These are phyloP conservation scores for Noctua comes DNA, from an alignment of 2,888 invertebrate species.

Conservation along the genomic window DNA sequence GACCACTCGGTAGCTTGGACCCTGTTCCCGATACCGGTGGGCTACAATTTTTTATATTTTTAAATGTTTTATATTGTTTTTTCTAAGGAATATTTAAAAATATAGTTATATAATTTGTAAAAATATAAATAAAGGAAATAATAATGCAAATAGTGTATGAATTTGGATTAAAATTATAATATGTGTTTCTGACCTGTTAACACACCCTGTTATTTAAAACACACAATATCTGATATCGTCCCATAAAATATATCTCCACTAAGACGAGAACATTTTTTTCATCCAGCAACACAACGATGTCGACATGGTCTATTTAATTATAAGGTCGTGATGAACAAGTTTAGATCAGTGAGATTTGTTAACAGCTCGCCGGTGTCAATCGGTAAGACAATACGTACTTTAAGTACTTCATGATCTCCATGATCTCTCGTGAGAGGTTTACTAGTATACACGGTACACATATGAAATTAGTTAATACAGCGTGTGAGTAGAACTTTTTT, in stretches of 20 bases:
- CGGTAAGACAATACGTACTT: conserved; percentile 70
- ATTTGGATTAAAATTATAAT: no score
- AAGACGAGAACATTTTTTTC: background rate
- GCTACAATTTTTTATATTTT: no score
- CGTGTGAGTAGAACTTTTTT: background rate
- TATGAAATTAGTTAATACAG: background rate
- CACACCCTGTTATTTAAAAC: no score
- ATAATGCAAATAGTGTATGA: no score
- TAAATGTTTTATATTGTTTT: no score
- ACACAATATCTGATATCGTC: background rate
- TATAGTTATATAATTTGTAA: no score
- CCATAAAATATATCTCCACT: background rate
- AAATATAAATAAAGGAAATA: no score
- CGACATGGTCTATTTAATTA: conserved; percentile 79
- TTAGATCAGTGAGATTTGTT: conserved; percentile 74
- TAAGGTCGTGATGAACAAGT: conserved; percentile 81
- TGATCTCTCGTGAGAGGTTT: background rate
- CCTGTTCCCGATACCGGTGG: no score
- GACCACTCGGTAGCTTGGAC: no score
- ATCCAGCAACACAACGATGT: conserved; percentile 56
- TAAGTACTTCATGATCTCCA: background rate
- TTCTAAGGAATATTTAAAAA: no score
- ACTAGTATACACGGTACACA: background rate
- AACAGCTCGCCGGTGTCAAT: conserved; percentile 73
- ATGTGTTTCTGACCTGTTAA: no score